Evolutionary conservation across 1,140 invertebrate species (phyloP).

Genomic region (Pantala flavescens): DNA sequence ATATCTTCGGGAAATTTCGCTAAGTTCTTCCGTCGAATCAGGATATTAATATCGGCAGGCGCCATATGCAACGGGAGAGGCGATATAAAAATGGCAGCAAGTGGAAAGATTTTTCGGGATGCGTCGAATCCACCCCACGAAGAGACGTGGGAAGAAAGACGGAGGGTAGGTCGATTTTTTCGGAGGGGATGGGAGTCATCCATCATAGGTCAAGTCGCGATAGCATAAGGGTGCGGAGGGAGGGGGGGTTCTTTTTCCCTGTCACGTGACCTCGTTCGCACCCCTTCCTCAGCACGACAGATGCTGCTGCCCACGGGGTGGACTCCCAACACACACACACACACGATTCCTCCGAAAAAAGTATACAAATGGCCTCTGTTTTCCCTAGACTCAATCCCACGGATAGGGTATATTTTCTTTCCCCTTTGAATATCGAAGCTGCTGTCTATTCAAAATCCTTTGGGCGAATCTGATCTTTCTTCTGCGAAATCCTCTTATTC

Average conservation of each 20-base stretch:
- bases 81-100: background rate
- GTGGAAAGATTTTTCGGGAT: background rate
- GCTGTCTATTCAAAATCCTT: too few relatives aligned
- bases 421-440: background rate
- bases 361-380: background rate
- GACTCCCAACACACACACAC: background rate
- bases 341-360: background rate
- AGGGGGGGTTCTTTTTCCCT: background rate
- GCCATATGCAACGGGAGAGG: too few relatives aligned
- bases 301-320: background rate
- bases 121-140: background rate
- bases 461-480: too few relatives aligned
- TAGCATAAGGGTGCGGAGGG: background rate
- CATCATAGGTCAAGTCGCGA: conserved; percentile 4
- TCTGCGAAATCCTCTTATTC: too few relatives aligned
- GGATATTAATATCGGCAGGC: too few relatives aligned
- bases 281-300: background rate
- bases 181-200: background rate
- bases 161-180: background rate
- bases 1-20: too few relatives aligned
- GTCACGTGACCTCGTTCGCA: background rate
- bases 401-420: background rate
- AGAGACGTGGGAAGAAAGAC: background rate
- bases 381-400: conserved; percentile 1
- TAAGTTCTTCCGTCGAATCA: too few relatives aligned